Base-by-base conservation (phyloP, 2,113 vertebrate genomes). In the Craseonycteris thonglongyai region DNA sequence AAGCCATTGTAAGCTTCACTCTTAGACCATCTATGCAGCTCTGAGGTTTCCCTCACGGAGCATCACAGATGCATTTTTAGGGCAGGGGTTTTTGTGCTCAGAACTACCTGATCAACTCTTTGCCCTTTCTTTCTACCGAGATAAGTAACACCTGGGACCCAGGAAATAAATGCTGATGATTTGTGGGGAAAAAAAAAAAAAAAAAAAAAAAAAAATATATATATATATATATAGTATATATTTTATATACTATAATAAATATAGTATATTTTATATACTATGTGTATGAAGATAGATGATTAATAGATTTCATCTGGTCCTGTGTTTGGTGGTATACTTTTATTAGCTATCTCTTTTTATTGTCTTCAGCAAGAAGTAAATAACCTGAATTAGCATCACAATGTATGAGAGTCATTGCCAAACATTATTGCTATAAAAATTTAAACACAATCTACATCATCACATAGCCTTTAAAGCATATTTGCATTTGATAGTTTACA, bases 41-140 rank as follows among this genome's bases (percentile, higher is more conserved):
- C 97, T 94, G 88, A 96, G 94, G 42, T 40, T n/a, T 95, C 94
- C 94, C 96, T 95, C 93, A 22, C 56, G 93, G 95, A 96, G 94
- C 97, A 94, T 96, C 95, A 90, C 96, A 95, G 76, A 51, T 74
- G 97, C 68, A 91, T 89, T 96, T 88, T 95, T 90, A 96, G 95
- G 95, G 96, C 97, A 97, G 56, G 68, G 91, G 54, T 96, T 97
- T 97, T 54, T 97, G 94, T 97, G 97, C 96, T 97, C 91, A 95
- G 95, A 96, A 96, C 94, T 63, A 90, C 96, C 95, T 96, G 94
- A 97, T 95, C 95, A 95, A 95, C 90, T 95, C 80, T 89, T 82
- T 92, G 54, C 81, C 94, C 96, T 94, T 93, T 90, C 72, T 88
- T 95, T 92, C 68, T 88, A 90, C 84, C 81, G 66, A 86, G 96